A percentile compares a stretch with the other conserved stretches of the same genome.
Evolutionary conservation across 2,113 vertebrate species (phyloP).

Genomic region (Elaphurus davidianus): DNA sequence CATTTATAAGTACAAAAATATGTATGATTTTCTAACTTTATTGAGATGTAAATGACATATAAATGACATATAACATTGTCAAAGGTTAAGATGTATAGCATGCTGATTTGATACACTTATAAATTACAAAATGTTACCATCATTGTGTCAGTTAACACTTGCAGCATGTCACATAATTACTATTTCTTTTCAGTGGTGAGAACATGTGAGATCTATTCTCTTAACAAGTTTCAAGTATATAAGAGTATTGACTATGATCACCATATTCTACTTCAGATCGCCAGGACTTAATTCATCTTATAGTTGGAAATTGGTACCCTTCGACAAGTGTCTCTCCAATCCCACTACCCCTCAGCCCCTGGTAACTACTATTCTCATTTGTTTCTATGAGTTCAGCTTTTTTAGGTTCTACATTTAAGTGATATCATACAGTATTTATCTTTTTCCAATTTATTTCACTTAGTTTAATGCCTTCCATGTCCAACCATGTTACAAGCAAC

Average conservation of each 20-base stretch:
- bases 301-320: not conserved
- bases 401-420: not conserved
- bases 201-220: not conserved
- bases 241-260: not conserved
- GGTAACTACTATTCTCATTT: not conserved
- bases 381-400: not conserved
- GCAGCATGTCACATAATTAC: not conserved
- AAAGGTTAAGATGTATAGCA: not conserved
- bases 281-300: not conserved
- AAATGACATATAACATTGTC: not conserved
- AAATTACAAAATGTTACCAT: not conserved
- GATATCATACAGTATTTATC: not conserved
- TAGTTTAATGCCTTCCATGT: not conserved
- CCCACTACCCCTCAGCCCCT: not conserved
- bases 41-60: not conserved
- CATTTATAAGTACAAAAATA: not conserved
- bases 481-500: not conserved
- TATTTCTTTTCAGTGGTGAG: not conserved
- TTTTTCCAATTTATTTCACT: not conserved
- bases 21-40: not conserved
- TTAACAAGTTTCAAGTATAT: not conserved
- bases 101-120: not conserved
- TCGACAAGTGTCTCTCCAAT: not conserved
- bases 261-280: not conserved
- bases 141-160: not conserved